Percentiles rank a stretch among this genome's conserved stretches.
Conservation (phyloP, 2,888 invertebrate species). For the Suillia variegata region DNA sequence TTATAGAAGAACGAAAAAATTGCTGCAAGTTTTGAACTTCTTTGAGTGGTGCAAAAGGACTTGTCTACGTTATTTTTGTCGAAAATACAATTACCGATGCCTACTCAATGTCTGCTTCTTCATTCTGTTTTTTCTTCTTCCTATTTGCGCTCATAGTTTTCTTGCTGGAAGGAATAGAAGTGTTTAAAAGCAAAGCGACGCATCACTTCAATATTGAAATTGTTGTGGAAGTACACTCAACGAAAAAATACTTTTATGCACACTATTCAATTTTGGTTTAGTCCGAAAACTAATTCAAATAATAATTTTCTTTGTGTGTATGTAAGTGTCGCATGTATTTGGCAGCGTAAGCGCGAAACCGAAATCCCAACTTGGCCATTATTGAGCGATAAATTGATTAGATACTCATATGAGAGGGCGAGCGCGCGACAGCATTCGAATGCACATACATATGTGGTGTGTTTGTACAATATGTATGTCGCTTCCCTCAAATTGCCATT, state of each 20-base stretch:
- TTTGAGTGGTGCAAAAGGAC: no score
- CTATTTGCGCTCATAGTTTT: conserved; percentile 12
- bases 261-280: no score
- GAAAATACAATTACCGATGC: conserved; percentile 52
- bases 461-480: conserved; percentile 20
- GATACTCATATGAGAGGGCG: conserved; percentile 44
- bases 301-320: not conserved
- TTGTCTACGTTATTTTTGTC: no score
- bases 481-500: conserved; percentile 50
- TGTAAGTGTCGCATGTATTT: conserved; percentile 5
- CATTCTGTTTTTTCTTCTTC: not conserved
- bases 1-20: no score
- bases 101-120: no score
- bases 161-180: not conserved
- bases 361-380: conserved; percentile 42
- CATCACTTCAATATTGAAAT: not conserved
- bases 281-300: no score
- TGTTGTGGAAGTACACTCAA: not conserved
- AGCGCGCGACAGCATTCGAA: conserved; percentile 8
- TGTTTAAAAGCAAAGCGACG: not conserved
- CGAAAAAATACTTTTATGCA: no score
- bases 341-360: conserved; percentile 19
- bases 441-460: conserved; percentile 7
- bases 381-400: conserved; percentile 56
- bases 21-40: no score